These are phyloP conservation scores for Anolis carolinensis DNA, from an alignment of 2,113 vertebrate species.

Conservation along the genomic window DNA sequence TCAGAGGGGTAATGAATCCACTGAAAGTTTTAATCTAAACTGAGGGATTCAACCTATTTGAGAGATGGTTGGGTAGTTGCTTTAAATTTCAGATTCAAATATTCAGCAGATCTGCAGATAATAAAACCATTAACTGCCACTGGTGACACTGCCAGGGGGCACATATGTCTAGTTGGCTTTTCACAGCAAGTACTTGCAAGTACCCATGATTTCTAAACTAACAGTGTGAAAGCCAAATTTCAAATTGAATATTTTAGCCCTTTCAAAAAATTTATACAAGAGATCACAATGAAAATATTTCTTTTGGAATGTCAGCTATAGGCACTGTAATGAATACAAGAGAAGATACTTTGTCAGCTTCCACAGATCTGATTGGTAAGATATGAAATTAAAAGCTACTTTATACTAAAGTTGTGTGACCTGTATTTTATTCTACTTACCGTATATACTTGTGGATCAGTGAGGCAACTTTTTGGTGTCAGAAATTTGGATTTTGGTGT, in stretches of 20 bases:
- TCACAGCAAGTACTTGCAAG: not conserved
- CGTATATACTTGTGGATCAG: too few relatives aligned
- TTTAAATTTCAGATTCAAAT: too few relatives aligned
- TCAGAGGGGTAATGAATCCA: too few relatives aligned
- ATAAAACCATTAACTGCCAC: too few relatives aligned
- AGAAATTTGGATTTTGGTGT: too few relatives aligned
- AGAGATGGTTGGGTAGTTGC: too few relatives aligned
- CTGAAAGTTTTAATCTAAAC: too few relatives aligned
- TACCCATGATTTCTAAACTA: not conserved
- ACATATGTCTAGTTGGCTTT: not conserved
- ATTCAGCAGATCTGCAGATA: too few relatives aligned
- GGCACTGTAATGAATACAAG: not conserved
- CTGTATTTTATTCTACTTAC: not conserved
- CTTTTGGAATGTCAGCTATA: not conserved
- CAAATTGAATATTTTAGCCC: not conserved
- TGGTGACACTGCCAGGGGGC: too few relatives aligned
- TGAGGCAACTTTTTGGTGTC: too few relatives aligned
- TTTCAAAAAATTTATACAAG: not conserved
- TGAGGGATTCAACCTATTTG: too few relatives aligned
- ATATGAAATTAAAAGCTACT: conserved; percentile 5
- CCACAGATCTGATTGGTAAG: not conserved
- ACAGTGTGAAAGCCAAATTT: not conserved
- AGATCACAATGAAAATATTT: not conserved
- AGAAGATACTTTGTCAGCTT: conserved; percentile 4
- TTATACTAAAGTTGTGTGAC: not conserved